Conservation (phyloP, 2,113 vertebrate species). For the Lagopus muta region DNA sequence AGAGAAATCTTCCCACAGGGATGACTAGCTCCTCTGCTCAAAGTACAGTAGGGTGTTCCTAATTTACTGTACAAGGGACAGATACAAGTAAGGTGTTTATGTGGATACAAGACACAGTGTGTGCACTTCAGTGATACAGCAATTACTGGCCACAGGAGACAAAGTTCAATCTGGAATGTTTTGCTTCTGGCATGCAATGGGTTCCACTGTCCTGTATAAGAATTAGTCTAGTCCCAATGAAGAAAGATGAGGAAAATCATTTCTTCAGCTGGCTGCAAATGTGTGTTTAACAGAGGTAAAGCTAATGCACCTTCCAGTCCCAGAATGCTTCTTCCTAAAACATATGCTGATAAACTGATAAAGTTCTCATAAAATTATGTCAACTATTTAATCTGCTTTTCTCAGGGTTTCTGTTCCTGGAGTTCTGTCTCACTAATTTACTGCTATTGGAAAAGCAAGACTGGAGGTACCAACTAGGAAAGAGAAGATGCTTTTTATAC, state of each 20-base stretch:
- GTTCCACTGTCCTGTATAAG: not conserved
- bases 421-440: not conserved
- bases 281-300: not conserved
- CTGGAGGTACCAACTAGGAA: not conserved
- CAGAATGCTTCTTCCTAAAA: not conserved
- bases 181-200: not conserved
- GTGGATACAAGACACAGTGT: not conserved
- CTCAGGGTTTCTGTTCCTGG: not conserved
- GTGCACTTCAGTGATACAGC: not conserved
- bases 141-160: not conserved
- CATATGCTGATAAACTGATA: not conserved
- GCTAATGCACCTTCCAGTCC: not conserved
- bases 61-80: accelerated
- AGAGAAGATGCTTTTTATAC: not conserved
- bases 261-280: not conserved
- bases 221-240: not conserved
- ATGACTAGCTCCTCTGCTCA: not conserved
- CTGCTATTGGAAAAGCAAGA: not conserved
- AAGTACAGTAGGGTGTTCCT: not conserved
- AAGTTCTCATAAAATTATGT: not conserved
- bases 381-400: not conserved
- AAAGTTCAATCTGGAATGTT: not conserved
- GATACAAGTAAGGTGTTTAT: not conserved
- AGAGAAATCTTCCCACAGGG: not conserved
- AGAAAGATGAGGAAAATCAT: not conserved